phyloP scores from a whole-genome alignment of 2,797 vertebrate species.

The Erpetoichthys calabaricus region DNA sequence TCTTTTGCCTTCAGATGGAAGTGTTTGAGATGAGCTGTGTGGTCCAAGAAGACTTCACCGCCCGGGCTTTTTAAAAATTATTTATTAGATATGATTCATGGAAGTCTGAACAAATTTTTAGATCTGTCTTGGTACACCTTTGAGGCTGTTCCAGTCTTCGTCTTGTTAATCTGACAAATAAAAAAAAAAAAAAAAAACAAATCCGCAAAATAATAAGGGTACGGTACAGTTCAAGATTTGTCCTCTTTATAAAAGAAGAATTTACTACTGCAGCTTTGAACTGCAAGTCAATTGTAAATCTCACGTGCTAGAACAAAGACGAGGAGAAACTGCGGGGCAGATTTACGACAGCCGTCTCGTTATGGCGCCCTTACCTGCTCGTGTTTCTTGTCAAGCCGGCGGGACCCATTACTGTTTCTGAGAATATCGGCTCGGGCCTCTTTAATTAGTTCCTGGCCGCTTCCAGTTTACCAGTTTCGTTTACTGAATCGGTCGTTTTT shows the following conservation, averaged over 20 bases:
- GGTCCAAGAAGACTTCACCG: slow-evolving; percentile 15
- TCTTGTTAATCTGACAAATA: slow-evolving; percentile 36
- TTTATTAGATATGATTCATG: slow-evolving; percentile 13
- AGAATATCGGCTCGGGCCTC: slow-evolving; percentile 23
- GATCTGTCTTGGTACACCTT: slow-evolving; percentile 20
- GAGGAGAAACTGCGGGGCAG: slow-evolving; percentile 16
- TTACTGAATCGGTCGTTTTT: too few relatives aligned
- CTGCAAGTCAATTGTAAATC: slow-evolving; percentile 39
- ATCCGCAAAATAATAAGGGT: slow-evolving; percentile 23
- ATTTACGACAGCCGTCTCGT: slow-evolving; percentile 25
- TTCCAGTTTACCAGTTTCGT: slow-evolving; percentile 31
- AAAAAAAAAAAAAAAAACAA: slow-evolving; percentile 25
- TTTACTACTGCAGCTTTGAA: slow-evolving; percentile 37
- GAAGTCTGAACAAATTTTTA: slow-evolving; percentile 21
- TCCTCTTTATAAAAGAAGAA: slow-evolving; percentile 30
- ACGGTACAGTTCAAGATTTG: slow-evolving; percentile 29
- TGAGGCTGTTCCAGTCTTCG: slow-evolving; percentile 31
- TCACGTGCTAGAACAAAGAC: slow-evolving; percentile 23
- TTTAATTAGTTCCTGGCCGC: slow-evolving; percentile 38
- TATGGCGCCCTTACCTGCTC: slow-evolving; percentile 29
- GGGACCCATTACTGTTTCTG: slow-evolving; percentile 28
- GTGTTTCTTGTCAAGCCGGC: slow-evolving; percentile 34
- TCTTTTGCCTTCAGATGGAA: slow-evolving; percentile 15
- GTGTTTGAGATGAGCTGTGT: slow-evolving; percentile 13
- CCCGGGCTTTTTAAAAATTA: slow-evolving; percentile 15